These are phyloP conservation scores for Poeciliopsis prolifica DNA, from an alignment of 2,113 vertebrate species.

Conservation along the genomic window DNA sequence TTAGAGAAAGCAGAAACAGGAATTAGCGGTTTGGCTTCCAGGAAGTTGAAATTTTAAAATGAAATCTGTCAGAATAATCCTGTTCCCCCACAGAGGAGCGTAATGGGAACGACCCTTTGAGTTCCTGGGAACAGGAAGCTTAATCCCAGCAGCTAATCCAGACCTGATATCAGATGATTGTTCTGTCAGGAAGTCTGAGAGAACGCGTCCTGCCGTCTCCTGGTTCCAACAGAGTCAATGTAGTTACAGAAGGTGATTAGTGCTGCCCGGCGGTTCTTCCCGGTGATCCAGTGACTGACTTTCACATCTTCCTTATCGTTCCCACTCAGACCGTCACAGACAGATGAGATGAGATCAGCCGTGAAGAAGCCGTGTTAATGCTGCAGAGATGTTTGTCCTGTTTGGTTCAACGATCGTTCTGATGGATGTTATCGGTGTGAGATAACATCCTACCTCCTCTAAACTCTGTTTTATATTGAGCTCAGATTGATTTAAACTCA, in stretches of 20 bases:
- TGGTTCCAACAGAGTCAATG: conserved; percentile 46
- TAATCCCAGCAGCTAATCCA: conserved; percentile 20
- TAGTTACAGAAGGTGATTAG: conserved; percentile 66
- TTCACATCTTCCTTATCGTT: conserved; percentile 49
- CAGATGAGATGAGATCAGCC: conserved; percentile 18
- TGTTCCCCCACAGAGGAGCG: not conserved
- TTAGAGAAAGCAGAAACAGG: no score
- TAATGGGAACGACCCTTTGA: not conserved
- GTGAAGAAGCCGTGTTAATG: not conserved
- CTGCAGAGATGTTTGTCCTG: not conserved
- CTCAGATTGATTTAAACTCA: not conserved
- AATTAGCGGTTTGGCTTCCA: no score
- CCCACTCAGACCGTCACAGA: conserved; percentile 24
- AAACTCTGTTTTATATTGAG: not conserved
- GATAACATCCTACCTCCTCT: conserved; percentile 1
- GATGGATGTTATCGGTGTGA: not conserved
- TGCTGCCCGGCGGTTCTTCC: conserved; percentile 35
- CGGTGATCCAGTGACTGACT: conserved; percentile 56
- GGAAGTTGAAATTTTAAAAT: not conserved
- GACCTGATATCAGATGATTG: conserved; percentile 30
- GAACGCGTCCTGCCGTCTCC: conserved; percentile 6
- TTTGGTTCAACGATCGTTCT: conserved; percentile 3
- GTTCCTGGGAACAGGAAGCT: not conserved
- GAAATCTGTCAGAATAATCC: not conserved
- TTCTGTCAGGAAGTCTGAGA: conserved; percentile 48